Evolutionary conservation across 2,797 vertebrate genomes (phyloP).

Genomic region (Bufotes viridis): DNA sequence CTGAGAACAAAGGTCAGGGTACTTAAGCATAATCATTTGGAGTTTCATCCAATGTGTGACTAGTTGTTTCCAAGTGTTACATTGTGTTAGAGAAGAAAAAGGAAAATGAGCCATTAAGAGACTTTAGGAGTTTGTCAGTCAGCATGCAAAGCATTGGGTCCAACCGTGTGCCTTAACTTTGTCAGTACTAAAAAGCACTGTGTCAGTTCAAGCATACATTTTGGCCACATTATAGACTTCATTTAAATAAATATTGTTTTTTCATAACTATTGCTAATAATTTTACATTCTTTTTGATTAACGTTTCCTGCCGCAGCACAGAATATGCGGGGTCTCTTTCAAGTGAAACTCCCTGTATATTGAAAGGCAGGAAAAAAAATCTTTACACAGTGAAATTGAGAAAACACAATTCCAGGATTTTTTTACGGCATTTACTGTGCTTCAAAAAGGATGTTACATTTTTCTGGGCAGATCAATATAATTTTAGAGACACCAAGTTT

Average conservation of each 20-base stretch:
- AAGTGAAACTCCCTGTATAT: too few relatives aligned
- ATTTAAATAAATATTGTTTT: background rate
- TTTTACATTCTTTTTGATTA: too few relatives aligned
- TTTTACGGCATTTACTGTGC: too few relatives aligned
- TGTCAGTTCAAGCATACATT: background rate
- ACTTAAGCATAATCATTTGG: constrained; percentile 66
- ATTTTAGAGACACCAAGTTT: too few relatives aligned
- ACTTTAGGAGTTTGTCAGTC: constrained; percentile 47
- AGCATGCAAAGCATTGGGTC: constrained; percentile 45
- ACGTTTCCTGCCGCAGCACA: too few relatives aligned
- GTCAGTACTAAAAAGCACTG: constrained; percentile 4
- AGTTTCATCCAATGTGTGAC: constrained; percentile 68
- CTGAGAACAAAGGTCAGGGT: constrained; percentile 69
- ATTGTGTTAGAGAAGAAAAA: constrained; percentile 61
- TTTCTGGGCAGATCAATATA: too few relatives aligned
- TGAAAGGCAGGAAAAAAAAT: too few relatives aligned
- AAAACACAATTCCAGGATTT: too few relatives aligned
- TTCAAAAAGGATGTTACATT: too few relatives aligned
- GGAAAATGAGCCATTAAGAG: constrained; percentile 65
- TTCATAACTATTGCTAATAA: background rate
- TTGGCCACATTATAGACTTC: background rate
- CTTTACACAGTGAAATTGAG: too few relatives aligned
- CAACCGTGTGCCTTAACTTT: constrained; percentile 18
- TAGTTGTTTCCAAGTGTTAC: constrained; percentile 70
- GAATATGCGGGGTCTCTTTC: too few relatives aligned